Evolutionary conservation across 2,888 invertebrate species (phyloP), one percentile per base, ranked within the genome.

Genomic region (Sinopyrophorus schimmeli): DNA sequence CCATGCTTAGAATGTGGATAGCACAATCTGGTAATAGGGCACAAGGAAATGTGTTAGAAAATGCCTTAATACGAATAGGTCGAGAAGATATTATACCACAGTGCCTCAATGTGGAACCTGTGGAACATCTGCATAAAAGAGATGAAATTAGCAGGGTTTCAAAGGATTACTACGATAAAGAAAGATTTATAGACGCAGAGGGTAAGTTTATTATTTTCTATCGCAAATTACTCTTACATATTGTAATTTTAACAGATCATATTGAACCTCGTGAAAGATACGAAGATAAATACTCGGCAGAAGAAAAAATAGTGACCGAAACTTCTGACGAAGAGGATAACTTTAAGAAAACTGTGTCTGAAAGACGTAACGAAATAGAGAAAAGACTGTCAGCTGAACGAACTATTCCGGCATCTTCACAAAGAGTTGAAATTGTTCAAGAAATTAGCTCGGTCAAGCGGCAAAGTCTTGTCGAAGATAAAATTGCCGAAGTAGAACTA

Each of bases 41-140:
- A 39, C 73, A 74, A 60, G 68, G 71, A 30, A 68, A 70, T 46
- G 83, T 85, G 3, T 74, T 96, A 60, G 94, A 95, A 71, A 80
- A 87, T 61, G 93, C 92, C 1, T 77, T 96, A 28, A 83, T 86
- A 63, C 82, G 85, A 59, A 92, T 96, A 53, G 90, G 90, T 44
- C 80, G 96, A 60, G 92, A 92, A 65, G 95, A 96, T 70, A 93
- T 96, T 39, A 88, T 94, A 62, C 86, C 87, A 57, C 87, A 89
- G 62, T 92, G 91, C 72, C 86, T 89, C 59, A 84, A 80, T 54
- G 73, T 79, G 20, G 80, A 77, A 9, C 79, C 79, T 55, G 70
- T 65, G 66, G 76, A 68, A 18, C 44, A 38, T 23, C 10, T 66
- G 57, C 55, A 58, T 57, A 44, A 75, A 76, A 59, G 70, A 74